Percentiles rank a stretch among this genome's conserved stretches.
Conservation (phyloP, 2,113 vertebrate species). For the Glaucomys volans region DNA sequence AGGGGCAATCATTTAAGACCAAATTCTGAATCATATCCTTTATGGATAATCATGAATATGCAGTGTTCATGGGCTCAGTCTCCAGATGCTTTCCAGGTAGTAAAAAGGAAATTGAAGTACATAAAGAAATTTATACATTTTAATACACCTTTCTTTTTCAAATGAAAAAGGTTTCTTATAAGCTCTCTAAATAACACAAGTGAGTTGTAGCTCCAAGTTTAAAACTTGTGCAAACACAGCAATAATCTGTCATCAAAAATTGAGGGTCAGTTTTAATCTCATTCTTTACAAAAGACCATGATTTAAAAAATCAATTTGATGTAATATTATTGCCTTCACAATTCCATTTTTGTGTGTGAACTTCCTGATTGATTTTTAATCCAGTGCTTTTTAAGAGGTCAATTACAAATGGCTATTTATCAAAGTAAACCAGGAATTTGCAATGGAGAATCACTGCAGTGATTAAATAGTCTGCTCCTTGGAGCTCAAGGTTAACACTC, state of each 20-base stretch:
- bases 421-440: background rate
- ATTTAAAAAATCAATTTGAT: constrained; percentile 25
- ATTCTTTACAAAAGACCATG: constrained; percentile 26
- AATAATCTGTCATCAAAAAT: constrained; percentile 26
- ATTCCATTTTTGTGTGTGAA: constrained; percentile 1
- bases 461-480: background rate
- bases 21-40: constrained; percentile 65
- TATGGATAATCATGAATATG: constrained; percentile 65
- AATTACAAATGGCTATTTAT: constrained; percentile 51
- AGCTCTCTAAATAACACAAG: constrained; percentile 59
- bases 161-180: constrained; percentile 54
- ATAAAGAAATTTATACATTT: constrained; percentile 70
- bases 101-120: constrained; percentile 71
- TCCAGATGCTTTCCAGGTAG: constrained; percentile 64
- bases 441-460: background rate
- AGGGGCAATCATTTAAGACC: constrained; percentile 68
- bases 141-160: constrained; percentile 56
- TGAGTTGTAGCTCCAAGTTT: constrained; percentile 56
- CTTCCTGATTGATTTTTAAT: constrained; percentile 45
- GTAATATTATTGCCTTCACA: background rate
- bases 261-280: constrained; percentile 47
- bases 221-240: constrained; percentile 46
- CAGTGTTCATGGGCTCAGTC: constrained; percentile 23
- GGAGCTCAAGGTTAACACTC: background rate
- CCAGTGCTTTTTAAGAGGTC: background rate